These are phyloP conservation scores for Griposia aprilina DNA, from an alignment of 2,888 invertebrate genomes.

Conservation along the genomic window DNA sequence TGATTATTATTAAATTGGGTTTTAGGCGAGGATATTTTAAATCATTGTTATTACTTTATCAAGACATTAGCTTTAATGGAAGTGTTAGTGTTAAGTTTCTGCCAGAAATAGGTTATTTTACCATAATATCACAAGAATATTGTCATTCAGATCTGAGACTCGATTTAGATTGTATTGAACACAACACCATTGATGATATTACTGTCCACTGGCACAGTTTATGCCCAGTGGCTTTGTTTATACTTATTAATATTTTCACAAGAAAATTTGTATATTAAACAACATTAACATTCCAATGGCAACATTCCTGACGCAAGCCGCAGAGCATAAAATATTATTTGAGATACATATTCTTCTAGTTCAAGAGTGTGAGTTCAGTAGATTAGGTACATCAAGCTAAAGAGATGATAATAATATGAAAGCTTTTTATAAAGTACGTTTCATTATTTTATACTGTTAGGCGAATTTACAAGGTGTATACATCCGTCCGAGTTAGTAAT, in stretches of 20 bases:
- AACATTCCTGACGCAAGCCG: conserved; percentile 49
- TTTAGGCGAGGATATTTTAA: conserved; percentile 55
- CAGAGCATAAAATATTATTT: conserved; percentile 34
- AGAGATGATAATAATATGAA: neutral
- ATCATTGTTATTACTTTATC: conserved; percentile 66
- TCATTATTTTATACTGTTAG: conserved; percentile 23
- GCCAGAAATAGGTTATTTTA: conserved; percentile 55
- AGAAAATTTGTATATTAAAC: conserved; percentile 7
- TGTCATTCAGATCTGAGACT: conserved; percentile 16
- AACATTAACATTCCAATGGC: conserved; percentile 51
- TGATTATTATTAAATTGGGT: conserved; percentile 53
- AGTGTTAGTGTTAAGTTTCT: conserved; percentile 57
- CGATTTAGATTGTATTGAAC: conserved; percentile 1
- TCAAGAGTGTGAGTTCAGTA: conserved; percentile 18
- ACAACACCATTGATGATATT: conserved; percentile 15
- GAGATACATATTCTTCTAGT: conserved; percentile 15
- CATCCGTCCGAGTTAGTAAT: conserved; percentile 57
- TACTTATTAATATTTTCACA: conserved; percentile 20
- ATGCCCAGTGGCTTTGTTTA: conserved; percentile 44
- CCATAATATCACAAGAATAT: conserved; percentile 32
- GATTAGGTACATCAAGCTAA: conserved; percentile 18
- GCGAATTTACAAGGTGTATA: conserved; percentile 34
- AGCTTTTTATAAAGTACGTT: conserved; percentile 15
- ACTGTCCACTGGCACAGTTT: conserved; percentile 25
- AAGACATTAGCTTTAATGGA: conserved; percentile 65